Evolutionary conservation across 1,140 invertebrate genomes (phyloP), one percentile per base, ranked within the genome.

Genomic region (Drosophila baimaii): DNA sequence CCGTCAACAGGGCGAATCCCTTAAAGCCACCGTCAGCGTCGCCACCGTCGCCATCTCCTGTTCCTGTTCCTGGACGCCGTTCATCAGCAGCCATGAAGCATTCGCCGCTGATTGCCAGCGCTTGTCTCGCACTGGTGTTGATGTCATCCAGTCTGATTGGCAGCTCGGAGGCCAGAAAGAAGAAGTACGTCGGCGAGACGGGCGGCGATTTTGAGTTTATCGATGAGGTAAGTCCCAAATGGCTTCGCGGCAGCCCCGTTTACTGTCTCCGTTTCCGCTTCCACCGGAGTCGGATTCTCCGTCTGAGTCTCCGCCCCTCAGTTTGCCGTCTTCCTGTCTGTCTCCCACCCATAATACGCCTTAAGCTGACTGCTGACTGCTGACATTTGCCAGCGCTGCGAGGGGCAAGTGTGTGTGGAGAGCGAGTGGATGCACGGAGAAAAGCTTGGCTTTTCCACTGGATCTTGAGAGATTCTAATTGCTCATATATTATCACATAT

Each of bases 121-220:
- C 73, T 81, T 90, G 90, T 80, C 83, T 91, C 83, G 59, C 75
- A 56, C 58, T 91, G 78, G 77, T 90, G 81, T 91, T 91, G 90
- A 91, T 91, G 86, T 91, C 90, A 91, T 91, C 79, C 74, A 77
- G 77, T 41, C 69, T 83, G 73, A 75, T 84, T 72, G 82, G 69
- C 77, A 79, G 79, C 64, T 80, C 71, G 43, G 86, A 91, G 64
- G 90, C 90, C 66, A 90, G 91, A 66, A 91, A 91, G 79, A 91
- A 91, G 78, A 91, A 91, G 80, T 90, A 91, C 39, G 77, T 90
- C 76, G 90, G 90, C 69, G 90, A 91, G 88, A 91, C 84, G 73
- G 90, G 90, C 70, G 90, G 90, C 65, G 90, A 91, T 86, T 91
- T 91, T 77, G 90, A 91, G 81, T 91, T 91, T 83, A 91, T 91